Evolutionary conservation across 2,888 invertebrate genomes (phyloP).

Genomic region (Eubasilissa splendida): DNA sequence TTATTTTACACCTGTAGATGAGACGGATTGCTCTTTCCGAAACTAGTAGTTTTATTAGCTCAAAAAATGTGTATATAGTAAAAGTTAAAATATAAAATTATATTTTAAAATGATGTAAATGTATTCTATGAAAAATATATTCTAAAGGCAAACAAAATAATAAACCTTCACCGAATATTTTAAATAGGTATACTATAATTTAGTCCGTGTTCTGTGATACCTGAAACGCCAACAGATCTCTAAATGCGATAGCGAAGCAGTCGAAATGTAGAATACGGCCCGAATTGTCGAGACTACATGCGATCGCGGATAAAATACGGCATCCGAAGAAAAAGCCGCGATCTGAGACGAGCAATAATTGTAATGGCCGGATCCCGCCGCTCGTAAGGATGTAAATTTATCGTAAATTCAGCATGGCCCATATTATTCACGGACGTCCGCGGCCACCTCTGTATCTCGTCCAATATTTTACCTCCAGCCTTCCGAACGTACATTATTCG

Average conservation of each 20-base stretch:
- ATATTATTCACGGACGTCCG: slow-evolving; percentile 53
- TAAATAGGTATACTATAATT: not conserved
- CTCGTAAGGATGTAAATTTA: slow-evolving; percentile 47
- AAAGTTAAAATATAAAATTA: too few species aligned
- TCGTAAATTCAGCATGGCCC: slow-evolving; percentile 46
- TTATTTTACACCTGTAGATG: too few species aligned
- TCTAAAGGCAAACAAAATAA: too few species aligned
- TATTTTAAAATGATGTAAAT: too few species aligned
- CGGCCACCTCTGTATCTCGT: slow-evolving; percentile 51
- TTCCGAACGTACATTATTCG: slow-evolving; percentile 56
- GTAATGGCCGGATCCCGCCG: slow-evolving; percentile 4
- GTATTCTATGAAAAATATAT: too few species aligned
- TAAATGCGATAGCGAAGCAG: not conserved
- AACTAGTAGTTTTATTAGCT: too few species aligned
- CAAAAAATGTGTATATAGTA: too few species aligned
- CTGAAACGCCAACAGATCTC: not conserved
- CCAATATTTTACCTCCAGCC: slow-evolving; percentile 53
- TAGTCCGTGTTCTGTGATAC: not conserved
- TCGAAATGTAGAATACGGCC: too few species aligned
- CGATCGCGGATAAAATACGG: not conserved
- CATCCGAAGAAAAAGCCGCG: not conserved
- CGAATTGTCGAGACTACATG: not conserved
- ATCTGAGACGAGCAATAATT: slow-evolving; percentile 22
- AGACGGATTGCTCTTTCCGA: too few species aligned
- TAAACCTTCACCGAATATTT: too few species aligned